Evolutionary conservation across 2,797 vertebrate genomes (phyloP).

Genomic region (Gallirallus australis): DNA sequence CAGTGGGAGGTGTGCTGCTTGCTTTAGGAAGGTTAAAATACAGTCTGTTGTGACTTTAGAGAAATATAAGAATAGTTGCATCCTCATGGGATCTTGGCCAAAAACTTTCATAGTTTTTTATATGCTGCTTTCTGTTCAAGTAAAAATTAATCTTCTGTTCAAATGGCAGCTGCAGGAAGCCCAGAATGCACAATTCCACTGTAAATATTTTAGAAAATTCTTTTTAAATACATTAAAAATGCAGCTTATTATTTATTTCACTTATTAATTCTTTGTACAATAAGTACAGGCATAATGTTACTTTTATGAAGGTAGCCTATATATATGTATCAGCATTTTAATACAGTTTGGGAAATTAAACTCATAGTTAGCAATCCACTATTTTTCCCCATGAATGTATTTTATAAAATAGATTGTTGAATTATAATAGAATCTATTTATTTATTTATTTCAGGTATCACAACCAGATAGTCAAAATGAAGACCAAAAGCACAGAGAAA

Average conservation of each 20-base stretch:
- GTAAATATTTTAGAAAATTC: neutral
- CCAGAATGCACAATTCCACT: neutral
- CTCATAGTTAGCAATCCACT: neutral
- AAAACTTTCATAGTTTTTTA: neutral
- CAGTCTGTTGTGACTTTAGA: neutral
- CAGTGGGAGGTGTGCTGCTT: neutral
- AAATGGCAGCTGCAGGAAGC: neutral
- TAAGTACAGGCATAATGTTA: neutral
- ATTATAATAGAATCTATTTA: neutral
- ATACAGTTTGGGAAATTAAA: neutral
- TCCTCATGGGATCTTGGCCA: neutral
- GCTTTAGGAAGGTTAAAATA: neutral
- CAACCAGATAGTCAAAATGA: conserved; percentile 65
- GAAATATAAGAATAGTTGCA: neutral
- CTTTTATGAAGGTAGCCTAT: neutral
- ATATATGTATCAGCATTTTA: neutral
- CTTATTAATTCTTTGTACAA: neutral
- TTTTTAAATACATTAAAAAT: neutral
- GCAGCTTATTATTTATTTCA: neutral
- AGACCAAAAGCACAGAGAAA: conserved; percentile 75
- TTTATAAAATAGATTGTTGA: neutral
- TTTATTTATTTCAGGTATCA: conserved; percentile 68
- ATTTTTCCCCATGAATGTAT: neutral
- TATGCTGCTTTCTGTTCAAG: neutral
- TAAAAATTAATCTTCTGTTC: neutral